phyloP scores from a whole-genome alignment of 2,888 invertebrate species.

The Lingula anatina region DNA sequence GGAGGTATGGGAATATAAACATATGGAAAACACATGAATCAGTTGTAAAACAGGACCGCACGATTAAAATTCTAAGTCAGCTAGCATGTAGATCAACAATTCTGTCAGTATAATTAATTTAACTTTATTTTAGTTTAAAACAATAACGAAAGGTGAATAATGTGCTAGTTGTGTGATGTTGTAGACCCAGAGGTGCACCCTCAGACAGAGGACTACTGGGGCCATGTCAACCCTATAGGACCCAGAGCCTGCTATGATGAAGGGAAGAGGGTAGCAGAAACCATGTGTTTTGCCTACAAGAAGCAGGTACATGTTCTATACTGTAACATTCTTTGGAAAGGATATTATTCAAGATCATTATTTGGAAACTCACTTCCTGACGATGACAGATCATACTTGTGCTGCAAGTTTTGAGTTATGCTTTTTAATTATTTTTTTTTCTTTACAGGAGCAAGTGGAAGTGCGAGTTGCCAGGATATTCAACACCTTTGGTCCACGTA shows the following conservation, averaged over 20 bases:
- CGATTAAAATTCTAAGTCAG: too few relatives aligned
- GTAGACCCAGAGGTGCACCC: slow-evolving; percentile 94
- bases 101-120: too few relatives aligned
- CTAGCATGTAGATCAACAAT: too few relatives aligned
- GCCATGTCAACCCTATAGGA: slow-evolving; percentile 94
- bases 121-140: too few relatives aligned
- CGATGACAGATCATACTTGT: too few relatives aligned
- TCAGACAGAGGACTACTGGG: slow-evolving; percentile 97
- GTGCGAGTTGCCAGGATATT: slow-evolving; percentile 97
- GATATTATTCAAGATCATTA: too few relatives aligned
- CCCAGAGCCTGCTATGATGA: slow-evolving; percentile 95
- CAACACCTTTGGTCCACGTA: slow-evolving; percentile 97
- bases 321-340: neutral
- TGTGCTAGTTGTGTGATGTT: neutral
- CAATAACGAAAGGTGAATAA: too few relatives aligned
- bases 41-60: too few relatives aligned
- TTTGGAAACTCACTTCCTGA: too few relatives aligned
- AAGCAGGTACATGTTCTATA: slow-evolving; percentile 60
- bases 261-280: slow-evolving; percentile 97
- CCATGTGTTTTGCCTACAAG: slow-evolving; percentile 91
- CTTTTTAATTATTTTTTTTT: too few relatives aligned
- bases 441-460: slow-evolving; percentile 75
- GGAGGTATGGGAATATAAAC: slow-evolving; percentile 59
- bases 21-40: too few relatives aligned
- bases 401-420: too few relatives aligned